Conservation (phyloP, 2,113 vertebrate species). For the Sphyrna mokarran region DNA sequence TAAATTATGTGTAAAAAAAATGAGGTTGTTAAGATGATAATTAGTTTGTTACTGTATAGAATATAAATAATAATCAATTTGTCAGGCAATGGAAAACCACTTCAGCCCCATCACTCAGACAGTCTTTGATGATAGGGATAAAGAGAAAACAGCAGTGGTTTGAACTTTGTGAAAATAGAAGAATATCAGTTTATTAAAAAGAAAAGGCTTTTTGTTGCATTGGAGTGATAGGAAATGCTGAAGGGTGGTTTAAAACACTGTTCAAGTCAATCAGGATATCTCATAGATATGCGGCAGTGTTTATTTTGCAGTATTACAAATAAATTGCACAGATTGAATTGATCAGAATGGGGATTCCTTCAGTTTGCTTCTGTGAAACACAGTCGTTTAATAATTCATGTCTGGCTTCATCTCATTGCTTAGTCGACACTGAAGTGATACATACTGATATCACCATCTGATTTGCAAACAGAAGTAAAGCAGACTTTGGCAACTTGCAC, state of each 20-base stretch:
- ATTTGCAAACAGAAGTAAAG: not conserved
- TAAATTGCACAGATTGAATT: not conserved
- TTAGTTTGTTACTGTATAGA: not conserved
- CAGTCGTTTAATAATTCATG: not conserved
- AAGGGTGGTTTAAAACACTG: not conserved
- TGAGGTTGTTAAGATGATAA: not conserved
- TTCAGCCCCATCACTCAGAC: not conserved
- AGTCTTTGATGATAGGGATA: not conserved
- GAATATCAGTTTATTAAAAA: too few relatives aligned
- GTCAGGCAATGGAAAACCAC: not conserved
- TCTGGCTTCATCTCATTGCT: not conserved
- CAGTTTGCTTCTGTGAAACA: not conserved
- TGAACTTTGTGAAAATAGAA: not conserved
- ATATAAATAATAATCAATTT: not conserved
- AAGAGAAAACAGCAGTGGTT: not conserved
- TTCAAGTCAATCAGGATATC: not conserved
- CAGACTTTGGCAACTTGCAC: not conserved
- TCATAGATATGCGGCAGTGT: not conserved
- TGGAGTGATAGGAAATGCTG: not conserved
- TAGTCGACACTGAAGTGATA: not conserved
- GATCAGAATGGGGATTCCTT: not conserved
- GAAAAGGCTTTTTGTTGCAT: not conserved
- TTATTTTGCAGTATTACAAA: not conserved
- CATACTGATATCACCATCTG: not conserved
- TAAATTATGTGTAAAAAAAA: not conserved